Base-by-base conservation (phyloP, 1,140 invertebrate genomes). In the Chelonus insularis region DNA sequence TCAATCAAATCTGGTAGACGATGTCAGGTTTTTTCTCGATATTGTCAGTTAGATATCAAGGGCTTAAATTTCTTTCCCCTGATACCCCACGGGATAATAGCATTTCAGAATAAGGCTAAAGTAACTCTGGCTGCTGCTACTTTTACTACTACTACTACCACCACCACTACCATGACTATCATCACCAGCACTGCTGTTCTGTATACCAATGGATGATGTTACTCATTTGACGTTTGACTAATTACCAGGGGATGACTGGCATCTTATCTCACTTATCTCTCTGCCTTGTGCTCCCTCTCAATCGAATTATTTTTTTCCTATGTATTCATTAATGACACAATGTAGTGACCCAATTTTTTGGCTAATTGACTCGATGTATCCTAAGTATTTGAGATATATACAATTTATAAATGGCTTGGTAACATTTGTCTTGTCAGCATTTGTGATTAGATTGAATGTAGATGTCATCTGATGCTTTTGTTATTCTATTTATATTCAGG, bases 281-380 rank as follows among this genome's bases (percentile, higher is more conserved):
- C 69, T 72, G 69, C 68, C 69, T 70, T 50, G 62, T 54, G 52
- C 55, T 62, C 56, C 52, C 71, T 74, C 71, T 73, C 73, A 77
- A 79, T 80, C 74, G 70, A 78, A 80, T 81, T 77, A 77, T 76
- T 80, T 78, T 78, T 79, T 76, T n/a, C n/a, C 69, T 67, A 51
- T 61, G 63, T 68, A 74, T 74, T 72, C 73, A 72, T 68, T 70
- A 62, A 65, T 73, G 56, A 57, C 62, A 70, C 74, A 77, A 79
- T 78, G 68, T 69, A 62, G 66, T 73, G 56, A 57, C 62, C 70
- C 74, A 77, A 79, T 79, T 78, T 81, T 79, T 80, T 77, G 76
- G 74, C 72, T 80, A 80, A 81, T 81, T 81, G 76, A 78, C 67
- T 67, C 66, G 64, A 62, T 18, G n/a, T 62, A 41, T 52, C 64